Evolutionary conservation across 2,113 vertebrate species (phyloP), one percentile per base, ranked within the genome.

Genomic region (Synchiropus splendidus): DNA sequence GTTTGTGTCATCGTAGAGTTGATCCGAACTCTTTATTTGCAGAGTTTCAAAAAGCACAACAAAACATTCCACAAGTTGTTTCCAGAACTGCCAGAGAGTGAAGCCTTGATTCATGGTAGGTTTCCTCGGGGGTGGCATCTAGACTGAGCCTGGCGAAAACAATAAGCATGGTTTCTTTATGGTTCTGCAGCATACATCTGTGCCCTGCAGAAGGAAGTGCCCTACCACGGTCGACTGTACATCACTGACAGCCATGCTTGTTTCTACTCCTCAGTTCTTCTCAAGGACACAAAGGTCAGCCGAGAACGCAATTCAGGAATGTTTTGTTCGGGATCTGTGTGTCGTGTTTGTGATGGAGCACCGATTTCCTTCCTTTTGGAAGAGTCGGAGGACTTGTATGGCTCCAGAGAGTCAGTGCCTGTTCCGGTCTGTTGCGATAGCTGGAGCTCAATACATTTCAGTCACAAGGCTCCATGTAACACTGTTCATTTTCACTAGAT

Each of bases 201-300:
- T 8, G 85, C 91, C 38, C 84, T 91, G 77, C 89, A 90, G 59
- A 83, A 76, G 49, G 90, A 92, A 46, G 82, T 90, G 46, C 85
- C 86, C 38, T 92, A 89, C 58, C 88, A 88, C 0, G 89, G 91
- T 36, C 82, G 84, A 21, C 82, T 92, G 12, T 93, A 89, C 16
- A 36, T 92, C 59, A 86, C 85, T 2, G 79, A 82, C 8, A 61
- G n/a, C 31, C 58, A 87, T 2, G 9, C 89, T 64, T 90, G 87
- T 70, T 92, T 92, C 80, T 79, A 86, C 60, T 88, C 87, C 43
- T 89, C 78, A 3, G 80, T 92, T 65, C 70, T 91, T 27, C 83
- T 88, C 31, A 88, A 86, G 36, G 86, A 89, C 38, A 87, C 89
- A 1, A 90, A 86, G 89, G 90, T 90, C 69, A 17, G 51, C 36